Conservation (phyloP, 64 coral and sea anemone genomes). For the Pocillopora damicornis region DNA sequence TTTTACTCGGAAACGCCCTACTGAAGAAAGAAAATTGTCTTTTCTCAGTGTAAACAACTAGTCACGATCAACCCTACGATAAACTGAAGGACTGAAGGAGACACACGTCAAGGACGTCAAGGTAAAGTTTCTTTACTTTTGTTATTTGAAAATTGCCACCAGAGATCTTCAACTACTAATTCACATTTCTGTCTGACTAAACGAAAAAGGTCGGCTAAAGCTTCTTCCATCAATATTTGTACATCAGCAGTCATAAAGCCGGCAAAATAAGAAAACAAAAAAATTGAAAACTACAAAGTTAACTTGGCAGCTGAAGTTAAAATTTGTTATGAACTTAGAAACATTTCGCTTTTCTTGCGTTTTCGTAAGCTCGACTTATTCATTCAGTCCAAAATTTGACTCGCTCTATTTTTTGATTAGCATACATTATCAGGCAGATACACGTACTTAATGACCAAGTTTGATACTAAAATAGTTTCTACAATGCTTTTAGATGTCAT, state of each 20-base stretch:
- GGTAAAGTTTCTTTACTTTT: not conserved
- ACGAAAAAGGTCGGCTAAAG: not conserved
- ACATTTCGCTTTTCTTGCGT: not conserved
- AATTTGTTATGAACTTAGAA: not conserved
- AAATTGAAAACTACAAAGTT: not conserved
- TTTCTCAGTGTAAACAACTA: not conserved
- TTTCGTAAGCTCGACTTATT: not conserved
- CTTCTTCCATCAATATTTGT: not conserved
- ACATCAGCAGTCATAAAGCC: not conserved
- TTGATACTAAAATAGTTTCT: not conserved
- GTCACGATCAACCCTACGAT: not conserved
- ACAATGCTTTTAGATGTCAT: not conserved
- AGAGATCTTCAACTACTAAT: not conserved
- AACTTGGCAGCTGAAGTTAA: not conserved
- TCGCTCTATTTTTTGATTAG: not conserved
- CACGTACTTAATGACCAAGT: not conserved
- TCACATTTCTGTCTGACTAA: not conserved
- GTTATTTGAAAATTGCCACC: not conserved
- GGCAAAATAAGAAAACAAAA: too few species aligned
- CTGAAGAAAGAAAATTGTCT: not conserved
- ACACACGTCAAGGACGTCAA: not conserved
- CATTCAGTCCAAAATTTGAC: not conserved
- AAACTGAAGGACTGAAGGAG: not conserved
- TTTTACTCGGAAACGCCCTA: not conserved
- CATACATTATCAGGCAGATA: not conserved